Conservation (phyloP, 2,797 vertebrate genomes). For the Botia almorhae region DNA sequence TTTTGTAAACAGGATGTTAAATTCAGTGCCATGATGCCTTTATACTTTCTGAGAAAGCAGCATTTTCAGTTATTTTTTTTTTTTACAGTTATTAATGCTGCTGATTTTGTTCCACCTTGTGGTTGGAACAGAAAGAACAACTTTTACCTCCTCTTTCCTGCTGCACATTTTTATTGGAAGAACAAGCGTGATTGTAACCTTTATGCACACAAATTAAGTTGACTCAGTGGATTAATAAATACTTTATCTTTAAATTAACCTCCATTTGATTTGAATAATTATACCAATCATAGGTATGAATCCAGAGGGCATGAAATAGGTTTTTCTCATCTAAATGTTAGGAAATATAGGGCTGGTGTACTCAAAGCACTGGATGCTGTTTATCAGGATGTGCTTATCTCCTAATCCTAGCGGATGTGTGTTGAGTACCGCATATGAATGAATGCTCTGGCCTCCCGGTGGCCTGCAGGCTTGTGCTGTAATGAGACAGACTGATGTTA, state of each 20-base stretch:
- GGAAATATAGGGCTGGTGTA: slow-evolving; percentile 4
- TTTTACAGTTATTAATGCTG: background rate
- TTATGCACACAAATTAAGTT: slow-evolving; percentile 7
- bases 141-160: background rate
- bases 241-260: slow-evolving; percentile 15
- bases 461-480: slow-evolving; percentile 31
- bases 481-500: slow-evolving; percentile 29
- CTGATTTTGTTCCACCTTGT: slow-evolving; percentile 63
- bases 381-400: slow-evolving; percentile 11
- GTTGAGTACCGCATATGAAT: slow-evolving; percentile 29
- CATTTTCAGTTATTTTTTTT: background rate
- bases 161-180: background rate
- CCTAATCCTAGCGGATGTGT: slow-evolving; percentile 20
- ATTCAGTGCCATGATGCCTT: background rate
- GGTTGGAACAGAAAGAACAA: slow-evolving; percentile 42
- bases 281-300: background rate
- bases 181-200: slow-evolving; percentile 3
- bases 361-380: slow-evolving; percentile 11
- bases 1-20: slow-evolving; percentile 13
- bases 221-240: slow-evolving; percentile 13
- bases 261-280: slow-evolving; percentile 15
- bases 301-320: slow-evolving; percentile 4
- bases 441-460: slow-evolving; percentile 18
- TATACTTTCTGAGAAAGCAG: background rate
- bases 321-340: slow-evolving; percentile 13